Percentiles rank a stretch among this genome's conserved stretches.
Conservation (phyloP, 2,113 vertebrate genomes). For the Myiozetetes cayanensis region DNA sequence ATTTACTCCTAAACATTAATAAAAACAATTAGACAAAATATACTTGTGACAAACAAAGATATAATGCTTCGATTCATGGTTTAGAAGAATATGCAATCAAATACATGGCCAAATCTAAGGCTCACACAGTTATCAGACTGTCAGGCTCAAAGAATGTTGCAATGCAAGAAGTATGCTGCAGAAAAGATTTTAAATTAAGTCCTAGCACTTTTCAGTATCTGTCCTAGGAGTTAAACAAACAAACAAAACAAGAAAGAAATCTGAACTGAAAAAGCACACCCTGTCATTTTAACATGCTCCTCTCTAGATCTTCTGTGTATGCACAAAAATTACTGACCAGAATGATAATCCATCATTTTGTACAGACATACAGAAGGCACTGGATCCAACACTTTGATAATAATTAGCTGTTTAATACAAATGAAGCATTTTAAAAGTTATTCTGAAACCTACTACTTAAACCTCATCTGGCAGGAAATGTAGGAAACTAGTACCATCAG, state of each 20-base stretch:
- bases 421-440: neutral
- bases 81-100: neutral
- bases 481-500: neutral
- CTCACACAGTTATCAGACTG: neutral
- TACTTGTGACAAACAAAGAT: neutral
- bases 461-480: neutral
- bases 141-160: neutral
- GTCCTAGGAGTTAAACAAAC: neutral
- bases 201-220: neutral
- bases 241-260: neutral
- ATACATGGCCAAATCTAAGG: neutral
- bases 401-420: neutral
- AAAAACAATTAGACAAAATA: neutral
- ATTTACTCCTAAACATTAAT: neutral
- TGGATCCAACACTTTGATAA: neutral
- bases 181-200: neutral
- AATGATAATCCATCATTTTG: neutral
- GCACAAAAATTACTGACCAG: neutral
- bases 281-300: neutral
- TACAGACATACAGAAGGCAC: neutral
- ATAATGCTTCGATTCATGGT: neutral
- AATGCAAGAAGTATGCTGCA: neutral
- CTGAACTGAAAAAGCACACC: neutral
- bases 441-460: neutral
- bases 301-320: neutral